A percentile compares a stretch with the other conserved stretches of the same genome.
Conservation (phyloP, 2,797 vertebrate species). For the Alfaro cultratus region DNA sequence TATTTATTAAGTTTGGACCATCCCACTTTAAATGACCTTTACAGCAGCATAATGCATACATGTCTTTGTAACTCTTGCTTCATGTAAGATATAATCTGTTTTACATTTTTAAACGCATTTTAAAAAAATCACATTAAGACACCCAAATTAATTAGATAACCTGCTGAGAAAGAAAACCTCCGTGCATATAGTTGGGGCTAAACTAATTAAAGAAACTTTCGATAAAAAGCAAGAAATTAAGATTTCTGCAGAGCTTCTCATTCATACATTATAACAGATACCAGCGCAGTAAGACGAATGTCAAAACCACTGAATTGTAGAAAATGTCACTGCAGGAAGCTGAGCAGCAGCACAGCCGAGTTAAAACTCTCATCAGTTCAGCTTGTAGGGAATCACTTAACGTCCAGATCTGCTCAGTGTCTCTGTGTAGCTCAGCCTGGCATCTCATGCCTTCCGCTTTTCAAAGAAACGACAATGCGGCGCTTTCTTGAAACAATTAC, state of each 20-base stretch:
- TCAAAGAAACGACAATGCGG: not conserved
- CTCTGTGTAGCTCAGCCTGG: constrained; percentile 63
- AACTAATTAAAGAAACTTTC: not conserved
- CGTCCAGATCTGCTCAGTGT: not conserved
- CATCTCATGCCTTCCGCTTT: constrained; percentile 16
- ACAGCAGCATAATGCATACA: not conserved
- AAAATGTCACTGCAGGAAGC: not conserved
- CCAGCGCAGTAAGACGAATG: not conserved
- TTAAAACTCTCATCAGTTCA: not conserved
- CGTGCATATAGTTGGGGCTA: not conserved
- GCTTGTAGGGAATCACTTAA: not conserved
- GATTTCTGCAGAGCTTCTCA: not conserved
- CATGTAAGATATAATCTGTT: not conserved
- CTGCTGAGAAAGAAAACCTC: not conserved
- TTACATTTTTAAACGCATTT: not conserved
- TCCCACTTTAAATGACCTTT: not conserved
- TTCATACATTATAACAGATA: not conserved
- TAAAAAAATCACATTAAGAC: not conserved
- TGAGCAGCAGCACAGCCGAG: not conserved
- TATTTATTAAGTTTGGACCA: not conserved
- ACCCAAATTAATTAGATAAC: not conserved
- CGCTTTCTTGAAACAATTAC: not conserved
- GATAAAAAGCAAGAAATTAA: not conserved
- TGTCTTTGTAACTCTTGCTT: not conserved
- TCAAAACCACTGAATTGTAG: not conserved